Conservation (phyloP, 2,888 invertebrate species). For the Imbricaverruca yamaguchii region DNA sequence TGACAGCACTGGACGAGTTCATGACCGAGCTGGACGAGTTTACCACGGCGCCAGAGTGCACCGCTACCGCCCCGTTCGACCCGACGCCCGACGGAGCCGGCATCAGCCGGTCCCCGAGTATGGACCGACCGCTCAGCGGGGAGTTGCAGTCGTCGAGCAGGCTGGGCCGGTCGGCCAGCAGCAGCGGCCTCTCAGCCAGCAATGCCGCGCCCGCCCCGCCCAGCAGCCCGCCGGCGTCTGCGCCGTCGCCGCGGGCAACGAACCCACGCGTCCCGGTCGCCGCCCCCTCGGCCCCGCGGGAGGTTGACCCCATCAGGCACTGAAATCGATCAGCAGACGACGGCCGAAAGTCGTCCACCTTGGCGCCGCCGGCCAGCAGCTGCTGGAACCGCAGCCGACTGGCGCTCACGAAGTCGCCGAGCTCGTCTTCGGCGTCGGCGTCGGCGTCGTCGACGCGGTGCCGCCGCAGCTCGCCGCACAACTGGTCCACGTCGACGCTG, state of each 20-base stretch:
- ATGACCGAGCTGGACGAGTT: background rate
- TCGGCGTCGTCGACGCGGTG: background rate
- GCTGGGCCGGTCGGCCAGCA: background rate
- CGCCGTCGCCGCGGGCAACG: background rate
- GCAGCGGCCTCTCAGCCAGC: background rate
- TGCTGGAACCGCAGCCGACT: background rate
- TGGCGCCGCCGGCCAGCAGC: background rate
- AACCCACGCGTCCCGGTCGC: background rate
- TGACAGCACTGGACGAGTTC: background rate
- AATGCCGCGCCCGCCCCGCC: background rate
- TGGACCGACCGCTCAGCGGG: background rate
- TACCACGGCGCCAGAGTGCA: background rate
- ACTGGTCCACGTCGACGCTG: slow-evolving; percentile 18
- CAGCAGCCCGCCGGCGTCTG: background rate
- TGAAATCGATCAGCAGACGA: background rate
- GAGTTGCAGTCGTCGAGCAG: background rate
- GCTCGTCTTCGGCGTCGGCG: background rate
- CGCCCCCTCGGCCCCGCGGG: background rate
- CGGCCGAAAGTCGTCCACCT: background rate
- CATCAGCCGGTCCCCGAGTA: background rate
- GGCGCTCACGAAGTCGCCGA: background rate
- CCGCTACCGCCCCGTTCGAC: background rate
- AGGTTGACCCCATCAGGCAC: background rate
- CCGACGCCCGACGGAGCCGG: background rate
- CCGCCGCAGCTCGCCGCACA: background rate